Base-by-base conservation (phyloP, 1,140 invertebrate species). In the Hypsibius dujardini region DNA sequence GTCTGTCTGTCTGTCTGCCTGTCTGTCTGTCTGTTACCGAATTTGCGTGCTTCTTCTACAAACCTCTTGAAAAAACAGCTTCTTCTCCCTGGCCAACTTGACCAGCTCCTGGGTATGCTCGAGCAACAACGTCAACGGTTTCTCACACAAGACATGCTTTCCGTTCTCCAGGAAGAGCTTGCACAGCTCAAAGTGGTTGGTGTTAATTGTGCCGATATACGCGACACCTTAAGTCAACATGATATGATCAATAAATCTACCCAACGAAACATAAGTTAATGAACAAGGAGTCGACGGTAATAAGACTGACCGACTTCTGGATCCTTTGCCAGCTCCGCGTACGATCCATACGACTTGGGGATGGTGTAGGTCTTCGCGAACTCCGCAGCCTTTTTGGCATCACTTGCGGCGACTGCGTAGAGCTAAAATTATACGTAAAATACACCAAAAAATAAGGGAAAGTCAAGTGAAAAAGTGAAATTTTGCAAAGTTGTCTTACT, bases 61-160 rank as follows among this genome's bases (percentile, higher is more conserved):
- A 76, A 79, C 80, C 76, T 91, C 90, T 87, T 90, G 89, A 0
- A 92, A 77, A 76, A 91, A 90, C 0, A 88, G 76, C 2, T 86
- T 80, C 46, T 81, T 80, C 47, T 78, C 76, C 72, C 79, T 81
- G 0, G 87, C 86, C 50, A 77, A 72, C 1, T 82, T 78, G 0
- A 88, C 77, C 40, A 89, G 74, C 73, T 84, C 82, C 70, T 80
- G 79, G 0, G 85, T 82, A 79, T 88, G 83, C 73, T 85, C 85
- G n/a, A 81, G 76, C 76, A 87, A 90, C 76, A 90, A 77, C 42
- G 86, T 86, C 69, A 92, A 77, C 1, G 90, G 88, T 78, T 92
- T 92, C 77, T 92, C 90, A 76, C 88, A 89, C 1, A 92, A 77
- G 1, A 92, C 86, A 75, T 88, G 85, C 78, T 92, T 92, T 1